Evolutionary conservation across 2,113 vertebrate genomes (phyloP), one percentile per base, ranked within the genome.

Genomic region (Lutjanus erythropterus): DNA sequence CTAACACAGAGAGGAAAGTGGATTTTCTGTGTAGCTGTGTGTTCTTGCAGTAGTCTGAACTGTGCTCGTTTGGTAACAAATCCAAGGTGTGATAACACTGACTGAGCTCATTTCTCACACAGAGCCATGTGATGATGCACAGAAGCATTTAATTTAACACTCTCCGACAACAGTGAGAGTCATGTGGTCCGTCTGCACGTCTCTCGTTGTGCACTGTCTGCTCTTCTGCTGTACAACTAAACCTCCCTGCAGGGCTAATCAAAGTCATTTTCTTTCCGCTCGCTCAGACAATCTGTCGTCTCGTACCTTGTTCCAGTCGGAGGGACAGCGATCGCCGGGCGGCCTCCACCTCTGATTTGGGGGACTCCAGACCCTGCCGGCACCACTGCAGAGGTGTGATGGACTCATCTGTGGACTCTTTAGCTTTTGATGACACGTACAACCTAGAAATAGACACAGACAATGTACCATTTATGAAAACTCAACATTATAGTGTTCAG

Each of bases 371-470:
- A 79, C 95, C 91, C 35, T 91, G 96, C 42, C 98, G 95, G 91
- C 97, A 97, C 98, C 98, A 99, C 87, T 97, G 95, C 76, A 97
- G 90, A 53, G 97, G 94, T 16, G 84, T 95, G 74, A 95, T 16
- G 42, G 88, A 60, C 52, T 93, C 91, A 5, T 94, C 93, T 47
- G 86, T 72, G 47, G 88, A 42, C 33, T 75, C 87, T 15, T 67
- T 87, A 80, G 96, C 94, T 56, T 94, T 93, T 49, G 96, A 93
- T 9, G 95, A 94, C 66, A 92, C 68, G 0, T 98, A 99, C 53
- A 99, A 95, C 98, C 98, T 99, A 86, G 16, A 86, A 5, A 25
- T 10, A 59, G 21, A 65, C 9, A 2, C 44, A 61, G 21, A 69
- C n/a, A n/a, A n/a, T n/a, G n/a, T n/a, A n/a, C n/a, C n/a, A n/a